These are phyloP conservation scores for Acanthopagrus latus DNA, from an alignment of 2,797 vertebrate genomes.

Conservation along the genomic window DNA sequence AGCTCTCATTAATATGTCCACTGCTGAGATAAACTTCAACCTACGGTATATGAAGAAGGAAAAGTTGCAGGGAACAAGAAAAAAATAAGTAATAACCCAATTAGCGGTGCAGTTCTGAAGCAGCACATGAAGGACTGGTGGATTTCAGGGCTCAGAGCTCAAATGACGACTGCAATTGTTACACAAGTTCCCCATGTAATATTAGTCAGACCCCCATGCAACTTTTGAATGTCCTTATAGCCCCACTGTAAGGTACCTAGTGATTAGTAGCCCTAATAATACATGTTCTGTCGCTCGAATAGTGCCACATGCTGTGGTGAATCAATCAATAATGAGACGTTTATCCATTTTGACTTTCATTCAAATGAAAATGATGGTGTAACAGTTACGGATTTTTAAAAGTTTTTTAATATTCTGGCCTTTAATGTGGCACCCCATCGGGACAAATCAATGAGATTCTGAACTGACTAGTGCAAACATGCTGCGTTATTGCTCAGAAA, in stretches of 20 bases:
- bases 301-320: constrained; percentile 6
- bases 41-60: neutral
- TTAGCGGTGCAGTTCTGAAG: no score
- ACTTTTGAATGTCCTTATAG: neutral
- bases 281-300: neutral
- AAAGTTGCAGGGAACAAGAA: neutral
- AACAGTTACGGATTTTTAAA: constrained; percentile 10
- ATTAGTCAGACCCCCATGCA: neutral
- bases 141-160: neutral
- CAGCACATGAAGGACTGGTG: neutral
- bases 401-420: constrained; percentile 8
- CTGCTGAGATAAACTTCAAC: neutral
- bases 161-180: neutral
- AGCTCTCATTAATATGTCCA: neutral
- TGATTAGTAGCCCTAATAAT: constrained; percentile 1
- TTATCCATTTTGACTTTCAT: constrained; percentile 12
- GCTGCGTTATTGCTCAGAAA: constrained; percentile 8
- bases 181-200: neutral
- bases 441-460: constrained; percentile 14
- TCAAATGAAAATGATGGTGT: constrained; percentile 1
- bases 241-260: neutral
- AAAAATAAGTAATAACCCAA: neutral
- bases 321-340: constrained; percentile 20
- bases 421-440: constrained; percentile 2
- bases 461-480: neutral